Conservation (phyloP, 1,140 invertebrate species). For the Listronotus bonariensis region DNA sequence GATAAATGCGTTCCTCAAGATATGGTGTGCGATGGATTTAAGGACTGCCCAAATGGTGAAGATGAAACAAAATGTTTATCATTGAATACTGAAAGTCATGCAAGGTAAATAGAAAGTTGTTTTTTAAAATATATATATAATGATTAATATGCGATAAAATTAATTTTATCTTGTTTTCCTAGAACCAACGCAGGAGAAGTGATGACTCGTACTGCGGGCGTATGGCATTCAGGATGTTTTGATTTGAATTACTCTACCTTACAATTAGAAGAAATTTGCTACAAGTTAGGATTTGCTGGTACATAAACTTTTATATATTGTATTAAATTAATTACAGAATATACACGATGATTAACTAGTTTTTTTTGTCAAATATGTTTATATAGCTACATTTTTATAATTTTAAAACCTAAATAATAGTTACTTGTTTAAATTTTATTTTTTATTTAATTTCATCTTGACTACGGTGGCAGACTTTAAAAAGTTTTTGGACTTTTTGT, state of each 20-base stretch:
- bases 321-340: not conserved
- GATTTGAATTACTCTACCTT: slow-evolving; percentile 47
- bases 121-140: not conserved
- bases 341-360: too few relatives aligned
- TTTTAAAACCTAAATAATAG: too few relatives aligned
- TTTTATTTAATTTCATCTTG: too few relatives aligned
- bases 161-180: slow-evolving; percentile 35
- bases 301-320: slow-evolving; percentile 5
- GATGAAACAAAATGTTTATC: slow-evolving; percentile 65
- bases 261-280: slow-evolving; percentile 57
- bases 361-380: too few relatives aligned
- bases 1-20: slow-evolving; percentile 68
- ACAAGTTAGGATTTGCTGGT: slow-evolving; percentile 52
- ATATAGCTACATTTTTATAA: too few relatives aligned
- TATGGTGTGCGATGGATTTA: slow-evolving; percentile 71
- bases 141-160: not conserved
- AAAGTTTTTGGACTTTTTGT: not conserved
- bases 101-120: not conserved
- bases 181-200: slow-evolving; percentile 61
- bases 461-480: too few relatives aligned
- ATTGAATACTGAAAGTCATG: slow-evolving; percentile 14
- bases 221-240: slow-evolving; percentile 66
- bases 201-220: slow-evolving; percentile 59
- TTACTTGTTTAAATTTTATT: too few relatives aligned
- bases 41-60: slow-evolving; percentile 71